Base-by-base conservation (phyloP, 2,888 invertebrate species). In the Elmis aenea region DNA sequence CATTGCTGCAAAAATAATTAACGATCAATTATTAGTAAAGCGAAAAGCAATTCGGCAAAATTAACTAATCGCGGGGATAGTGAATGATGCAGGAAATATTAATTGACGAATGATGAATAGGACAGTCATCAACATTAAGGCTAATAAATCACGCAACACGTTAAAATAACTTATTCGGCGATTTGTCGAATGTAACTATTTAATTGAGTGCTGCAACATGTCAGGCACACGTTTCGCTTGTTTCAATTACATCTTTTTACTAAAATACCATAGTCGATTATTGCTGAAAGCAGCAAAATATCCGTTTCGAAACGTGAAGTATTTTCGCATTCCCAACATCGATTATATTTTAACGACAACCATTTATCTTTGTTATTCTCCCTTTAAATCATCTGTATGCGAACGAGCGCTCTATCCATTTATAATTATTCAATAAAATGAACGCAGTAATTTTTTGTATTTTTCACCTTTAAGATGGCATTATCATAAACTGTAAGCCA, bases 1-100 rank as follows among this genome's bases (percentile, higher is more conserved):
- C 69, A 89, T 74, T 43, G 87, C 89, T 89, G 77, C 36, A 71
- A 75, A 60, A 53, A 59, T 55, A 54, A 55, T 46, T 34, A 41
- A 31, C 13, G 20, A 33, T 23, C 25, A 23, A 25, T 12, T 21
- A 33, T 26, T 23, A 12, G 14, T 28, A 12, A 31, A 26, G 9
- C 13, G 9, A 30, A 37, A 28, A 27, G 11, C 16, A 21, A 28
- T 25, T 34, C n/a, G n/a, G n/a, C n/a, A n/a, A n/a, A n/a, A n/a
- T n/a, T n/a, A n/a, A n/a, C n/a, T n/a, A 9, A n/a, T n/a, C n/a
- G 28, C n/a, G n/a, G 9, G 10, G 10, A 9, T 9, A 22, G 9
- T 10, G 9, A 2, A 5, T n/a, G n/a, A 14, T 9, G 13, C 18
- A 13, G 31, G 9, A 31, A 31, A 16, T 16, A 18, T 13, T 8